phyloP scores from a whole-genome alignment of 2,888 invertebrate species.

The Caenorhabditis sp. region DNA sequence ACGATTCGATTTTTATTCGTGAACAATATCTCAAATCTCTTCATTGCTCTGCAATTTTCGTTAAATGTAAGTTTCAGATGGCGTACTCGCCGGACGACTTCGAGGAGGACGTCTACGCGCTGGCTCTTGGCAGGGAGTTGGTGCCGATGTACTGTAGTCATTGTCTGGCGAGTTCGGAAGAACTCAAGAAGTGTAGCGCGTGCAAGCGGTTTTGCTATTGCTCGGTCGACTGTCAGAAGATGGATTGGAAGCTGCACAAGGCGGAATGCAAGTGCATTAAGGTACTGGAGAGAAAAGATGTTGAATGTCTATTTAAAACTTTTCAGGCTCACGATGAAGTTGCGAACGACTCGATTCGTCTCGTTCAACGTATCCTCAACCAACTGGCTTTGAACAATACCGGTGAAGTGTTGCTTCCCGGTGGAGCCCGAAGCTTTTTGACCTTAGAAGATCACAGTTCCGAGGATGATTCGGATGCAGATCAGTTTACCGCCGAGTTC shows the following conservation, averaged over 20 bases:
- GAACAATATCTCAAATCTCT: slow-evolving; percentile 4
- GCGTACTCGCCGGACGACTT: slow-evolving; percentile 14
- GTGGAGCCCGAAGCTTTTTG: slow-evolving; percentile 29
- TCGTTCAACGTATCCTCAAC: slow-evolving; percentile 44
- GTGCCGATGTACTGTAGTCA: slow-evolving; percentile 44
- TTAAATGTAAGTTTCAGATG: too few relatives aligned
- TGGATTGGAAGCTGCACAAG: slow-evolving; percentile 59
- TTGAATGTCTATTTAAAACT: too few relatives aligned
- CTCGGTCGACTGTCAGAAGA: slow-evolving; percentile 49
- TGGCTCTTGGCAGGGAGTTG: slow-evolving; percentile 29
- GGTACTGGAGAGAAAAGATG: slow-evolving; percentile 28
- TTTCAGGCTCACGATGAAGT: slow-evolving; percentile 20
- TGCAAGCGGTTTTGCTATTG: slow-evolving; percentile 53
- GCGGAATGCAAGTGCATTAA: slow-evolving; percentile 52
- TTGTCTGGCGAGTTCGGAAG: slow-evolving; percentile 29
- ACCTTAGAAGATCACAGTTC: slow-evolving; percentile 11
- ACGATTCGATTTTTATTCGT: slow-evolving; percentile 13
- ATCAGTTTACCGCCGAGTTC: slow-evolving; percentile 18
- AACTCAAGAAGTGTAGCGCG: slow-evolving; percentile 50
- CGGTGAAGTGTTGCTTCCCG: slow-evolving; percentile 36
- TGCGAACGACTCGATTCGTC: slow-evolving; percentile 32
- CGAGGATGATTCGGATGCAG: slow-evolving; percentile 5
- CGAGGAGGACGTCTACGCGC: slow-evolving; percentile 29
- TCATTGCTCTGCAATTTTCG: neutral
- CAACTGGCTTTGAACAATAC: slow-evolving; percentile 1